Conservation (phyloP, 2,797 vertebrate species). For the Pempheris klunzingeri region DNA sequence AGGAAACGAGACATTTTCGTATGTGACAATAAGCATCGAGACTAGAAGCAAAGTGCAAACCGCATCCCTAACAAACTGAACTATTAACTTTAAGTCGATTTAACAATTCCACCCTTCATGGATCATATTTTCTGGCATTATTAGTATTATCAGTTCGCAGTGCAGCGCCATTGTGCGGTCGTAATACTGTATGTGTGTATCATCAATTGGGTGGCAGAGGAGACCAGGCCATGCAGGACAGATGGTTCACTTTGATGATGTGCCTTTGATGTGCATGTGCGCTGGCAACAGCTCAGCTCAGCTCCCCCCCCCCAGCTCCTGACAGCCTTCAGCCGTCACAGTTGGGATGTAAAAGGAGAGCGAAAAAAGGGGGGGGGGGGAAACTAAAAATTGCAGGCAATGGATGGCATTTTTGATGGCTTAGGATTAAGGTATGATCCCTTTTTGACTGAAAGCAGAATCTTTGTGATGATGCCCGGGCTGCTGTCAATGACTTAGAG, state of each 20-base stretch:
- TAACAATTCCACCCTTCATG: neutral
- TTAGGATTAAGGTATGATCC: constrained; percentile 59
- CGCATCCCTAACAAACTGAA: neutral
- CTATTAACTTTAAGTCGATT: constrained; percentile 21
- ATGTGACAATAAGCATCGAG: neutral
- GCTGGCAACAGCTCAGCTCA: constrained; percentile 51
- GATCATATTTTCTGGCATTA: neutral
- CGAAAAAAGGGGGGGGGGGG: neutral
- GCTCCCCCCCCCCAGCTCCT: constrained; percentile 21
- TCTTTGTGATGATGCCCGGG: constrained; percentile 38
- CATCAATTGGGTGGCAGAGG: constrained; percentile 39
- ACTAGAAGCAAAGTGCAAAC: neutral
- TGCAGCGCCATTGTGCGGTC: constrained; percentile 29
- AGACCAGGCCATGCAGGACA: constrained; percentile 55
- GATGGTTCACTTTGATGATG: constrained; percentile 75
- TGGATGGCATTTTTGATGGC: constrained; percentile 56
- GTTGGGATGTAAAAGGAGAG: constrained; percentile 49
- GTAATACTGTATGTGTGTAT: constrained; percentile 39
- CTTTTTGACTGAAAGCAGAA: constrained; percentile 38
- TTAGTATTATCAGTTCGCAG: constrained; percentile 11
- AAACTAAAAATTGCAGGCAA: constrained; percentile 31
- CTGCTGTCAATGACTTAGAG: constrained; percentile 36
- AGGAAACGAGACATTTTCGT: neutral
- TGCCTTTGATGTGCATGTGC: constrained; percentile 71
- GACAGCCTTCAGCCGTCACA: constrained; percentile 61